phyloP scores from a whole-genome alignment of 2,888 invertebrate genomes.

The Phyto melanocephala region DNA sequence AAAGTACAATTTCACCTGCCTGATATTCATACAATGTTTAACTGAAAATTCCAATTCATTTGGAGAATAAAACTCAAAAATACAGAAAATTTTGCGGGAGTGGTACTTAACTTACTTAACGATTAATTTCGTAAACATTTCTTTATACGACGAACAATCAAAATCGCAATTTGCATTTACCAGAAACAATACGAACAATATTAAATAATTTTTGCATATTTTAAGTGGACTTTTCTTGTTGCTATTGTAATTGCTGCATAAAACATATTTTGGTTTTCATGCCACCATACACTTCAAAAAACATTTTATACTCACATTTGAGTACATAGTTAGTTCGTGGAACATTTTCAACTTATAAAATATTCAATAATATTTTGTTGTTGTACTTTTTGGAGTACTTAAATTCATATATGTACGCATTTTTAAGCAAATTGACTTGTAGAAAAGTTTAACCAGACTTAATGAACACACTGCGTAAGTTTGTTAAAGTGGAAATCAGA shows the following conservation, averaged over 20 bases:
- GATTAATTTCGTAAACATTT: conserved; percentile 53
- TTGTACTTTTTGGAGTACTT: conserved; percentile 45
- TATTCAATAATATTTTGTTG: conserved; percentile 6
- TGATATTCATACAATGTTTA: background rate
- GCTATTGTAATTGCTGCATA: conserved; percentile 21
- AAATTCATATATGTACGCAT: conserved; percentile 49
- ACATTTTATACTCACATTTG: background rate
- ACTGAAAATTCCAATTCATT: background rate
- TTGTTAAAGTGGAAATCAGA: too few species aligned
- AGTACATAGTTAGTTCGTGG: conserved; percentile 1
- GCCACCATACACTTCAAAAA: conserved; percentile 21
- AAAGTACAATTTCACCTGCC: background rate
- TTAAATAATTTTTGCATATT: conserved; percentile 38
- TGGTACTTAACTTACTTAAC: conserved; percentile 61
- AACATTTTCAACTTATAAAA: conserved; percentile 38
- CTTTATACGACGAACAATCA: conserved; percentile 18
- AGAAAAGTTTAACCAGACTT: conserved; percentile 56
- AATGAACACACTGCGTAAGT: conserved; percentile 21
- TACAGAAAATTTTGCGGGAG: background rate
- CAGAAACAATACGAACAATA: conserved; percentile 39
- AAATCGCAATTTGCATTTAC: conserved; percentile 11
- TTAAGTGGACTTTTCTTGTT: conserved; percentile 42
- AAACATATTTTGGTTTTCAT: conserved; percentile 34
- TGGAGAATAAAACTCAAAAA: background rate
- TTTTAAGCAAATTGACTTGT: conserved; percentile 62